Percentiles rank a stretch among this genome's conserved stretches.
phyloP scores from a whole-genome alignment of 2,888 invertebrate species.

The Podotricha telesiphe region DNA sequence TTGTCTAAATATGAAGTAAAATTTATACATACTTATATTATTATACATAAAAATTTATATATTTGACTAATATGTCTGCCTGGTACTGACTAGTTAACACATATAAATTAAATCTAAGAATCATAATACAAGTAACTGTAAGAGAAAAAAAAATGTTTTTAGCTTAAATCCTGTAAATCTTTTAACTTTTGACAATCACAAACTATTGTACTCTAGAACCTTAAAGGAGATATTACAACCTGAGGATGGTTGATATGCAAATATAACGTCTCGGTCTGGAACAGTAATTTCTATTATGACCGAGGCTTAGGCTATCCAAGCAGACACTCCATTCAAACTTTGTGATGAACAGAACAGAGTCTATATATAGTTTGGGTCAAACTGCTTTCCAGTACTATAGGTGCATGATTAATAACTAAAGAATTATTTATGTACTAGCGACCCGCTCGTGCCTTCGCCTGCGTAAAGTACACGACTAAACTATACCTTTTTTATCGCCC shows the following conservation, averaged over 20 bases:
- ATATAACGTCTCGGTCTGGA: conserved; percentile 21
- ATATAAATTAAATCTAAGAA: too few relatives aligned
- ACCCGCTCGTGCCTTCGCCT: too few relatives aligned
- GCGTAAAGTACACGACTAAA: too few relatives aligned
- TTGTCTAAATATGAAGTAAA: neutral
- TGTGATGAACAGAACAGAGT: conserved; percentile 19
- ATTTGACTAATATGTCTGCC: too few relatives aligned
- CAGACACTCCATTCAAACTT: conserved; percentile 24
- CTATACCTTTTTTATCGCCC: too few relatives aligned
- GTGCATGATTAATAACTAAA: too few relatives aligned
- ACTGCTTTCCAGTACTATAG: conserved; percentile 9
- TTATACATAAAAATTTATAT: too few relatives aligned
- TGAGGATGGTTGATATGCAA: conserved; percentile 25
- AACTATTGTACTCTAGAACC: conserved; percentile 3
- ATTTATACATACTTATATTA: too few relatives aligned
- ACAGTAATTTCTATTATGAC: conserved; percentile 24
- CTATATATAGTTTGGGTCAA: conserved; percentile 11
- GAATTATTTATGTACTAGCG: too few relatives aligned
- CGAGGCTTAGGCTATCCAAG: conserved; percentile 16
- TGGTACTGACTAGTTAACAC: too few relatives aligned
- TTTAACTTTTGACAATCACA: neutral
- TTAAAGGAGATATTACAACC: conserved; percentile 7
- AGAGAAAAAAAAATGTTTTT: too few relatives aligned
- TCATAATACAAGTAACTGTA: too few relatives aligned
- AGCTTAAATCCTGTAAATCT: neutral